These are phyloP conservation scores for Epirrhoe alternata DNA, from an alignment of 2,888 invertebrate genomes.

Conservation along the genomic window DNA sequence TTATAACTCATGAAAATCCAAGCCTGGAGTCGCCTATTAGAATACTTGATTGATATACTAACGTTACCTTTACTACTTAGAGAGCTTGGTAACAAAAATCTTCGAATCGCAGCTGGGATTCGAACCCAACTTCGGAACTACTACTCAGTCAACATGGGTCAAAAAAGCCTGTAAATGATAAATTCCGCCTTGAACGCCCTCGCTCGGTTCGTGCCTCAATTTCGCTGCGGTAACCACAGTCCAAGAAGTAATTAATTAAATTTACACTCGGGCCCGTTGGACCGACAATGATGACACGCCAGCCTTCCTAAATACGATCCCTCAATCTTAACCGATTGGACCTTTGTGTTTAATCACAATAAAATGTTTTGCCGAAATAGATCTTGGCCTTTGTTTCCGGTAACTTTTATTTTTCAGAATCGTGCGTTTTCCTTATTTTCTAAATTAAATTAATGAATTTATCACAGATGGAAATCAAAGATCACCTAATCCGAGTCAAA, in stretches of 20 bases:
- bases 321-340: conserved; percentile 47
- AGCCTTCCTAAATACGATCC: conserved; percentile 42
- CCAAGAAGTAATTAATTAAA: conserved; percentile 59
- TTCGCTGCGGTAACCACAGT: conserved; percentile 44
- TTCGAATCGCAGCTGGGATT: too few relatives aligned
- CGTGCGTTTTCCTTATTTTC: too few relatives aligned
- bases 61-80: too few relatives aligned
- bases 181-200: conserved; percentile 3
- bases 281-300: conserved; percentile 50
- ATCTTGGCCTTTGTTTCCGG: neutral
- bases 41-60: too few relatives aligned
- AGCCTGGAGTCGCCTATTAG: too few relatives aligned
- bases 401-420: neutral
- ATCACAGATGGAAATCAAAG: too few relatives aligned
- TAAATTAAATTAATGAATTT: too few relatives aligned
- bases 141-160: neutral
- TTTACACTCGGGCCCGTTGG: conserved; percentile 49
- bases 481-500: too few relatives aligned
- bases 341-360: conserved; percentile 50
- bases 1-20: too few relatives aligned
- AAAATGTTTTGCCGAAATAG: conserved; percentile 1
- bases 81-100: neutral
- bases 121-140: too few relatives aligned
- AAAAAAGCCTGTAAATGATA: neutral
- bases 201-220: conserved; percentile 14